A percentile compares a stretch with the other conserved stretches of the same genome.
These are phyloP conservation scores for Albula glossodonta DNA, from an alignment of 2,113 vertebrate species.

Conservation along the genomic window DNA sequence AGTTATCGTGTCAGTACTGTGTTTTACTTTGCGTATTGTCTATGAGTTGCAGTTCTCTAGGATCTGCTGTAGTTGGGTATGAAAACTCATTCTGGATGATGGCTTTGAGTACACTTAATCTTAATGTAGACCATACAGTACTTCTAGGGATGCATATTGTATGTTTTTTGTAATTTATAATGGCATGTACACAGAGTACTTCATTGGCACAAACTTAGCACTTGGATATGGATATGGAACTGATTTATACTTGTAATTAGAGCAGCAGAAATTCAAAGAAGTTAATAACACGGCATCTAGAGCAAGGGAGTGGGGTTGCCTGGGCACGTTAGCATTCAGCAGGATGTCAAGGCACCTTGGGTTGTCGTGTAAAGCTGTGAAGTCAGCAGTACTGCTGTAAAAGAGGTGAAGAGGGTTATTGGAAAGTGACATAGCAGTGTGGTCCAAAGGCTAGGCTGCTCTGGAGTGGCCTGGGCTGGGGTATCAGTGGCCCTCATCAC, in stretches of 20 bases:
- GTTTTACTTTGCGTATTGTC: background rate
- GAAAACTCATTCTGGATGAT: background rate
- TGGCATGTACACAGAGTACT: too few relatives aligned
- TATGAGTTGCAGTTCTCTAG: background rate
- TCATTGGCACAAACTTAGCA: background rate
- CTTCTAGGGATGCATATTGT: too few relatives aligned
- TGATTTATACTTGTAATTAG: background rate
- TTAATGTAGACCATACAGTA: too few relatives aligned
- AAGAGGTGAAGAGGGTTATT: conserved; percentile 27
- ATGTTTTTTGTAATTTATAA: too few relatives aligned
- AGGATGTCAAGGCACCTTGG: conserved; percentile 18
- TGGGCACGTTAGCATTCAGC: background rate
- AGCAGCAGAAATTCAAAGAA: background rate
- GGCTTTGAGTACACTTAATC: too few relatives aligned
- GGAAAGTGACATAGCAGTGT: background rate
- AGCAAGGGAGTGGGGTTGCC: background rate
- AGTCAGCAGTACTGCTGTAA: conserved; percentile 57
- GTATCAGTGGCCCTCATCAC: conserved; percentile 26
- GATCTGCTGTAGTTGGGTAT: background rate
- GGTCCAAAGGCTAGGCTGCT: background rate
- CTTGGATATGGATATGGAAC: background rate
- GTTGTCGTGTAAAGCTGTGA: conserved; percentile 48
- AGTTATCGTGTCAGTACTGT: background rate
- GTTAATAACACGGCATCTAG: background rate
- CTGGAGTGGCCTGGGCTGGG: conserved; percentile 7